Percentiles rank a stretch among this genome's conserved stretches.
These are phyloP conservation scores for Loxodonta africana DNA, from an alignment of 2,113 vertebrate species.

Conservation along the genomic window DNA sequence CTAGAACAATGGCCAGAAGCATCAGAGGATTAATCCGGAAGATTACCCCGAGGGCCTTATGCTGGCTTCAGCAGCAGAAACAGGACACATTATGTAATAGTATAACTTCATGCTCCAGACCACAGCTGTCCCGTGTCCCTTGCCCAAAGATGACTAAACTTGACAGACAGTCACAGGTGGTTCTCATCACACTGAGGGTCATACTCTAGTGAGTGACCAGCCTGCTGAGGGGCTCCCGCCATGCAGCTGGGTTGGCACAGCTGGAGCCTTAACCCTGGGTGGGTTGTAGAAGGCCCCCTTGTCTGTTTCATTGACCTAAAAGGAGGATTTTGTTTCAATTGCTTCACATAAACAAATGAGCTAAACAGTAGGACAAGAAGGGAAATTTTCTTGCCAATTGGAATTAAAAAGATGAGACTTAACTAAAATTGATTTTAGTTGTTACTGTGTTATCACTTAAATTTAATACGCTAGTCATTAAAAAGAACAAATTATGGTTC, in stretches of 20 bases:
- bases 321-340: neutral
- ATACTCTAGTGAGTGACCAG: conserved; percentile 78
- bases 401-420: neutral
- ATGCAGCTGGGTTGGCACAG: conserved; percentile 80
- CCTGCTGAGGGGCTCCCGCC: neutral
- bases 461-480: conserved; percentile 17
- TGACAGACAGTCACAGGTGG: conserved; percentile 85
- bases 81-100: conserved; percentile 86
- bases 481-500: conserved; percentile 6
- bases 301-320: neutral
- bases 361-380: neutral
- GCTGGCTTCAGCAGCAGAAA: conserved; percentile 82
- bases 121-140: conserved; percentile 86
- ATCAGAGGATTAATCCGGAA: conserved; percentile 57
- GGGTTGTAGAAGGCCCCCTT: conserved; percentile 79
- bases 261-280: conserved; percentile 82
- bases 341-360: neutral
- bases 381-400: neutral
- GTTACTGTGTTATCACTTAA: neutral
- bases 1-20: neutral
- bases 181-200: conserved; percentile 85
- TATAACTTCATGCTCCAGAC: conserved; percentile 84
- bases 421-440: conserved; percentile 38
- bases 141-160: conserved; percentile 82
- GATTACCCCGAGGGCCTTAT: conserved; percentile 80